Percentiles rank a stretch among this genome's conserved stretches.
Evolutionary conservation across 2,888 invertebrate genomes (phyloP).

Genomic region (Hololepta plana): DNA sequence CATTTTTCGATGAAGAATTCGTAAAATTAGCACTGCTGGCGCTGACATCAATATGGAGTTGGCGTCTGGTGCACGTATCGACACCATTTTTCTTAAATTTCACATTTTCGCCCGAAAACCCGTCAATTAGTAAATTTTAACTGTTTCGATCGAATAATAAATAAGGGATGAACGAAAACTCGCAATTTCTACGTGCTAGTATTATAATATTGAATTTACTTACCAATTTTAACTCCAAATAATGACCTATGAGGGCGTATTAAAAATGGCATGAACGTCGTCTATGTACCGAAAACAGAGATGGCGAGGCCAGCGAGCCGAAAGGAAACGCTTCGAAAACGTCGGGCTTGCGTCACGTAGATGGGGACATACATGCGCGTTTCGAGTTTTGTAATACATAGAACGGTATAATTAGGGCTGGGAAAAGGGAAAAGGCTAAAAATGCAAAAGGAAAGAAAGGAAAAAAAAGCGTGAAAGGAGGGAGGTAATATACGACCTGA

Average conservation of each 20-base stretch:
- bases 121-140: too few relatives aligned
- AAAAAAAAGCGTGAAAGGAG: too few relatives aligned
- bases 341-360: not conserved
- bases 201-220: slow-evolving; percentile 16
- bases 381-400: too few relatives aligned
- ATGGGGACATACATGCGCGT: too few relatives aligned
- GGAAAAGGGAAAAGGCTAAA: too few relatives aligned
- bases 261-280: slow-evolving; percentile 27
- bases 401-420: too few relatives aligned
- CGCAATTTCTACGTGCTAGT: slow-evolving; percentile 8
- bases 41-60: slow-evolving; percentile 45
- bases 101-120: too few relatives aligned
- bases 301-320: slow-evolving; percentile 29
- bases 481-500: too few relatives aligned
- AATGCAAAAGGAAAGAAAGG: too few relatives aligned
- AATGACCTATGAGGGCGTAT: slow-evolving; percentile 40
- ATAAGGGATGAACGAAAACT: slow-evolving; percentile 2
- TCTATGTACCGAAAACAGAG: slow-evolving; percentile 27
- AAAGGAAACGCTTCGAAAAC: slow-evolving; percentile 1
- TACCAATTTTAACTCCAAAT: slow-evolving; percentile 29
- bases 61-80: too few relatives aligned
- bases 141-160: too few relatives aligned
- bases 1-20: slow-evolving; percentile 47
- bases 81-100: too few relatives aligned
- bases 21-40: slow-evolving; percentile 48